These are phyloP conservation scores for Agonopterix arenella DNA, from an alignment of 2,888 invertebrate genomes.

Conservation along the genomic window DNA sequence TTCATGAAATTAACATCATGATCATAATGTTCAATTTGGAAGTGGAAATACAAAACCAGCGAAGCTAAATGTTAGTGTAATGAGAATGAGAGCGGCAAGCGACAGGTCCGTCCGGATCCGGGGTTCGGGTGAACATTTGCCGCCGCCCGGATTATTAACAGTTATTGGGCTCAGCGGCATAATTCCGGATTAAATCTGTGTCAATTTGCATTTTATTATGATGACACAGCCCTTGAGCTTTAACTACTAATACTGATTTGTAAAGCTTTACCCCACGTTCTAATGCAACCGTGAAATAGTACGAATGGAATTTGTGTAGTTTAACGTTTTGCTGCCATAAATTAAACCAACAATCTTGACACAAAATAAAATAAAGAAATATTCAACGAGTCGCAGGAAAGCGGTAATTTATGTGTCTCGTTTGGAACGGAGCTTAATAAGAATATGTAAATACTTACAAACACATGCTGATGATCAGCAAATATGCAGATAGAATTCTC, in stretches of 20 bases:
- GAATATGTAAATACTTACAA: slow-evolving; percentile 31
- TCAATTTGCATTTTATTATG: slow-evolving; percentile 73
- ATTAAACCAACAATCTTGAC: slow-evolving; percentile 37
- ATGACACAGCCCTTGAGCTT: slow-evolving; percentile 54
- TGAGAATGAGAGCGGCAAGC: slow-evolving; percentile 7
- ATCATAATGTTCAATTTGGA: too few relatives aligned
- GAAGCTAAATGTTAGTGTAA: slow-evolving; percentile 16
- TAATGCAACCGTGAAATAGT: slow-evolving; percentile 17
- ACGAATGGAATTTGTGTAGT: slow-evolving; percentile 26
- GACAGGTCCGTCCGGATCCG: slow-evolving; percentile 1
- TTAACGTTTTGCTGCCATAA: slow-evolving; percentile 41
- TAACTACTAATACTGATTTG: slow-evolving; percentile 57
- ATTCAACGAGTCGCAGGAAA: slow-evolving; percentile 43
- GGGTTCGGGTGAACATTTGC: slow-evolving; percentile 19
- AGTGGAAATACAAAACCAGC: slow-evolving; percentile 15
- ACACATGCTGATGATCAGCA: slow-evolving; percentile 26
- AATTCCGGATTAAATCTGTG: slow-evolving; percentile 67
- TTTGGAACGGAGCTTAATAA: slow-evolving; percentile 39
- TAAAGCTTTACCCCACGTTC: slow-evolving; percentile 42
- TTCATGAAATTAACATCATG: too few relatives aligned
- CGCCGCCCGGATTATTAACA: slow-evolving; percentile 53
- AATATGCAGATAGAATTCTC: background rate
- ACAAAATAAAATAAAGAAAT: slow-evolving; percentile 38
- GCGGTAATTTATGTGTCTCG: slow-evolving; percentile 55
- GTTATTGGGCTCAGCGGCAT: slow-evolving; percentile 60